A percentile compares a stretch with the other conserved stretches of the same genome.
phyloP scores from a whole-genome alignment of 2,113 vertebrate genomes.

The Cynopterus brachyotis region DNA sequence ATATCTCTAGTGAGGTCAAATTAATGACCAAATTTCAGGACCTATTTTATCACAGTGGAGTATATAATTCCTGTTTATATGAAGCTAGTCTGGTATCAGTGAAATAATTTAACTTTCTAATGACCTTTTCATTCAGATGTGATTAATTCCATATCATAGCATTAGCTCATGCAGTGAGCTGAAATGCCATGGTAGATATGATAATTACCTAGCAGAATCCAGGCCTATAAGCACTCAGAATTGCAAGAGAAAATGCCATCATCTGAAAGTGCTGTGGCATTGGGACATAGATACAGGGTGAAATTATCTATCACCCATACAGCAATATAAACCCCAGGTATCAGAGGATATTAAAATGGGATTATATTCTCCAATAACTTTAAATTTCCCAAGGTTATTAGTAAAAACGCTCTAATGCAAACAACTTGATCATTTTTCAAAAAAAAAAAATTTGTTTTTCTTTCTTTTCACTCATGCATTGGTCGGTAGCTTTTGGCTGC shows the following conservation, averaged over 20 bases:
- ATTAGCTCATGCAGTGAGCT: conserved; percentile 77
- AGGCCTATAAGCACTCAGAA: conserved; percentile 41
- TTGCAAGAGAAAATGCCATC: conserved; percentile 66
- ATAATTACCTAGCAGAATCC: conserved; percentile 74
- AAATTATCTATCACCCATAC: conserved; percentile 32
- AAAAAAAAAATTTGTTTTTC: conserved; percentile 38
- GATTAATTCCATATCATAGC: conserved; percentile 74
- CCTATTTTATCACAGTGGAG: conserved; percentile 62
- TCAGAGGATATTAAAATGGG: background rate
- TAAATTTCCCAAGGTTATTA: conserved; percentile 38
- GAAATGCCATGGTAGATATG: conserved; percentile 73
- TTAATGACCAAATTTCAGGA: conserved; percentile 62
- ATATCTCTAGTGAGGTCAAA: conserved; percentile 66
- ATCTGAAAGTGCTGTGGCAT: conserved; percentile 37
- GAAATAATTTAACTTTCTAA: conserved; percentile 78
- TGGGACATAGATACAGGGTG: conserved; percentile 39
- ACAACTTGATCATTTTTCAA: conserved; percentile 47
- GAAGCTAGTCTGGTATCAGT: conserved; percentile 1
- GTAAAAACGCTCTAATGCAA: background rate
- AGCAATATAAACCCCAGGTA: conserved; percentile 18
- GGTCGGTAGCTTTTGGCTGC: conserved; percentile 16
- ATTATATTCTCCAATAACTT: conserved; percentile 23
- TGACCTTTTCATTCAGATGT: conserved; percentile 80
- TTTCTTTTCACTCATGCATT: background rate
- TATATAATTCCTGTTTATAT: conserved; percentile 62